phyloP scores from a whole-genome alignment of 1,140 invertebrate genomes.

The Euura lappo region DNA sequence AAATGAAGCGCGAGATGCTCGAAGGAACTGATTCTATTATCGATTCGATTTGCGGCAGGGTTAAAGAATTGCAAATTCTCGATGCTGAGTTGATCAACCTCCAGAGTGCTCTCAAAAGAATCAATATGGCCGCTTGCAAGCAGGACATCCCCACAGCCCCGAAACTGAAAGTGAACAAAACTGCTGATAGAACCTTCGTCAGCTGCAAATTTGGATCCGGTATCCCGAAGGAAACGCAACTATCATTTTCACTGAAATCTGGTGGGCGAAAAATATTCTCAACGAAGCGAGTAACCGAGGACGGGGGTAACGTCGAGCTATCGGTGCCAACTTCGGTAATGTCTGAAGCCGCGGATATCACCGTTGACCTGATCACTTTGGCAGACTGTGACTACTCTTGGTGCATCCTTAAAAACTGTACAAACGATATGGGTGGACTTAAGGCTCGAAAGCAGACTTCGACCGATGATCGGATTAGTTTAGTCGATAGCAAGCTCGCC shows the following conservation, averaged over 20 bases:
- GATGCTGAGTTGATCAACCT: conserved; percentile 28
- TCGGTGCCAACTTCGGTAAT: conserved; percentile 27
- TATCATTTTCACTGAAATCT: conserved; percentile 34
- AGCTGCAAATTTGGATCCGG: conserved; percentile 34
- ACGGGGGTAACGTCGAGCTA: conserved; percentile 37
- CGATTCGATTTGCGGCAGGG: conserved; percentile 40
- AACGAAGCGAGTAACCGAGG: conserved; percentile 39
- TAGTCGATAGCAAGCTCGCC: conserved; percentile 43
- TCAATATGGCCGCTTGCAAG: conserved; percentile 47
- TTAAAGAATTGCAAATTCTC: conserved; percentile 26
- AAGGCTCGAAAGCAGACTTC: conserved; percentile 25
- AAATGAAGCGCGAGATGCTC: conserved; percentile 40
- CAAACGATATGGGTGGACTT: conserved; percentile 29
- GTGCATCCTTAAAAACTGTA: conserved; percentile 49
- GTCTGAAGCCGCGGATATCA: conserved; percentile 15
- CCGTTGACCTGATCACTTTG: conserved; percentile 43
- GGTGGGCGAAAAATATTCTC: conserved; percentile 32
- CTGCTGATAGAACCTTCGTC: conserved; percentile 32
- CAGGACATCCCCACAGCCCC: conserved; percentile 30
- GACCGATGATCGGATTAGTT: conserved; percentile 28
- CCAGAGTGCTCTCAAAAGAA: conserved; percentile 39
- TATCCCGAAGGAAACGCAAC: conserved; percentile 37
- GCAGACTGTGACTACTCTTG: conserved; percentile 36
- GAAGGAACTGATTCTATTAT: conserved; percentile 32
- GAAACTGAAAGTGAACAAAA: conserved; percentile 33